phyloP scores from a whole-genome alignment of 2,113 vertebrate genomes.

The Strix uralensis region DNA sequence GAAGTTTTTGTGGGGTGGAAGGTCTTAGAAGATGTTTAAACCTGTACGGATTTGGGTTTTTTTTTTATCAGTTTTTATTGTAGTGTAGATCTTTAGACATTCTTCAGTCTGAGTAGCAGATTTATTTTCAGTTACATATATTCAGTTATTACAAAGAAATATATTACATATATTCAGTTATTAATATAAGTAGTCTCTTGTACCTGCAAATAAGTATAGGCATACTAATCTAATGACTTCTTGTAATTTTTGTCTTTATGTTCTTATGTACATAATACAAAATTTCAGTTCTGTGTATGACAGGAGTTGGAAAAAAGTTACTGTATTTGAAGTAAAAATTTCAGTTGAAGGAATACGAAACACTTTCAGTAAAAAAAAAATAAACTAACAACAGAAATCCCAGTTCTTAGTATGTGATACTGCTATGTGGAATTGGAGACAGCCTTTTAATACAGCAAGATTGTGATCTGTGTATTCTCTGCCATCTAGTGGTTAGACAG shows the following conservation, averaged over 20 bases:
- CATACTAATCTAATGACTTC: background rate
- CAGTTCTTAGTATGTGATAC: background rate
- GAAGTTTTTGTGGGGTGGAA: background rate
- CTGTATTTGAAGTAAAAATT: background rate
- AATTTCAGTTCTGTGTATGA: background rate
- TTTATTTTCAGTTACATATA: background rate
- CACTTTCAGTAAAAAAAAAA: background rate
- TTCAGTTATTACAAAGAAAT: too few species aligned
- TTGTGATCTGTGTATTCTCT: background rate
- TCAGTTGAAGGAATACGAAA: background rate
- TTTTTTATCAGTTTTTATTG: background rate
- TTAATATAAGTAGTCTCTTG: background rate
- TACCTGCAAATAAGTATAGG: background rate
- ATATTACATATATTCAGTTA: too few species aligned
- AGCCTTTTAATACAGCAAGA: background rate
- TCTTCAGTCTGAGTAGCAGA: background rate
- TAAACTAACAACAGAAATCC: background rate
- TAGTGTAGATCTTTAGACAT: background rate
- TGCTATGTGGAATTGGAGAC: background rate
- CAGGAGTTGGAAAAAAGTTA: background rate
- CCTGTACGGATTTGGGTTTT: background rate
- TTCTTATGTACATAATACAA: background rate
- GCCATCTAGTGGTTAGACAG: constrained; percentile 46
- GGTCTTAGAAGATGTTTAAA: background rate
- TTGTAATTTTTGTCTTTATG: background rate